Evolutionary conservation across 2,113 vertebrate species (phyloP).

Genomic region (Damaliscus lunatus): DNA sequence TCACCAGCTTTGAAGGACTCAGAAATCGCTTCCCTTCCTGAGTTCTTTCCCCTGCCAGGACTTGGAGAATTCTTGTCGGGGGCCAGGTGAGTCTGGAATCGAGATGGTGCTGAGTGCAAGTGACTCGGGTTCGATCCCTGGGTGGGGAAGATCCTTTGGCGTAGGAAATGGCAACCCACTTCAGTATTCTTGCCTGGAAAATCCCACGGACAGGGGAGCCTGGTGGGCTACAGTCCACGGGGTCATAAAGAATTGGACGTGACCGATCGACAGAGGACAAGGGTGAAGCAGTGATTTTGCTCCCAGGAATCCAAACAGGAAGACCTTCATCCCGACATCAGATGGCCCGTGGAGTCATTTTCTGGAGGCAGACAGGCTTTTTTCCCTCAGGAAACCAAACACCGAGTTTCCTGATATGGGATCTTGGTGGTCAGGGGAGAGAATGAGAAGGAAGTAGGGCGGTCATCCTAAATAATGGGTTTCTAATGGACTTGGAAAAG

Average conservation of each 20-base stretch:
- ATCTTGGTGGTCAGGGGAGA: constrained; percentile 1
- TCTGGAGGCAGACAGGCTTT: constrained; percentile 31
- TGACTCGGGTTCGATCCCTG: background rate
- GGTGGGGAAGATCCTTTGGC: background rate
- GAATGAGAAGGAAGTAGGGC: background rate
- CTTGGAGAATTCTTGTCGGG: constrained; percentile 56
- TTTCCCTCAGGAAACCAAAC: constrained; percentile 62
- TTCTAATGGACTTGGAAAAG: constrained; percentile 70
- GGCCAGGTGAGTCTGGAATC: constrained; percentile 60
- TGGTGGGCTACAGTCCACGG: background rate
- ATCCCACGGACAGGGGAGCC: background rate
- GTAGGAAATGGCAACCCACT: background rate
- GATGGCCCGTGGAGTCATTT: constrained; percentile 23
- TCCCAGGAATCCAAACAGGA: background rate
- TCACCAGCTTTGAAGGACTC: constrained; percentile 71
- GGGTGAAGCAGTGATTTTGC: background rate
- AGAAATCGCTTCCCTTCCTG: constrained; percentile 40
- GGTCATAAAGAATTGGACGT: background rate
- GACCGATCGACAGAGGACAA: rapidly evolving
- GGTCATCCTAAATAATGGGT: constrained; percentile 68
- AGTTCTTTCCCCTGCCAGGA: constrained; percentile 60
- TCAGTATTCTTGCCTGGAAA: background rate
- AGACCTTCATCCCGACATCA: background rate
- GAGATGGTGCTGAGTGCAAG: background rate
- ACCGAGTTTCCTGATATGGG: constrained; percentile 57